phyloP scores from a whole-genome alignment of 2,113 vertebrate species.

The Cavia porcellus region DNA sequence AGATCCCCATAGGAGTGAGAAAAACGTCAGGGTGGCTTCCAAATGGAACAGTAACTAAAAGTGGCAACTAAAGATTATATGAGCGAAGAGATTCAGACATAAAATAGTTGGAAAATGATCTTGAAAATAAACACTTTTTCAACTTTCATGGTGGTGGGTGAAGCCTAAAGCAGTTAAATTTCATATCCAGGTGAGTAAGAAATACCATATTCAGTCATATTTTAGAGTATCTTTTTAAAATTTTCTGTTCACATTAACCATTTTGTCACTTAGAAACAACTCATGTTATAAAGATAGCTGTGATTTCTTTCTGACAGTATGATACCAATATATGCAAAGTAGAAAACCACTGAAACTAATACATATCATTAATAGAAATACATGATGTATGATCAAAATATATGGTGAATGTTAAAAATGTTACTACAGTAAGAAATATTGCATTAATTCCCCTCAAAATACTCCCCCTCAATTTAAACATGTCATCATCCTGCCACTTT shows the following conservation, averaged over 20 bases:
- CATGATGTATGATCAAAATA: background rate
- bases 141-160: background rate
- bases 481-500: background rate
- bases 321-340: conserved; percentile 44
- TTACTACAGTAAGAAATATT: background rate
- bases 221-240: background rate
- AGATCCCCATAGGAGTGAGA: background rate
- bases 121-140: conserved; percentile 48
- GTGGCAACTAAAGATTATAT: background rate
- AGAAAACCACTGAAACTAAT: background rate
- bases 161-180: background rate
- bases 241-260: background rate
- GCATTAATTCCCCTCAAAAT: background rate
- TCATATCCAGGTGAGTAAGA: background rate
- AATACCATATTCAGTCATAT: background rate
- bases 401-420: background rate
- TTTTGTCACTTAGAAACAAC: conserved; percentile 39
- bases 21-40: background rate
- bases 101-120: conserved; percentile 14
- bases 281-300: background rate
- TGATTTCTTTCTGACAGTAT: conserved; percentile 18
- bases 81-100: background rate
- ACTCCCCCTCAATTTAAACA: background rate
- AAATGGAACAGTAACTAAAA: conserved; percentile 42
- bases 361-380: conserved; percentile 25